These are phyloP conservation scores for Pogonomyrmex barbatus DNA, from an alignment of 1,140 invertebrate species.

Conservation along the genomic window DNA sequence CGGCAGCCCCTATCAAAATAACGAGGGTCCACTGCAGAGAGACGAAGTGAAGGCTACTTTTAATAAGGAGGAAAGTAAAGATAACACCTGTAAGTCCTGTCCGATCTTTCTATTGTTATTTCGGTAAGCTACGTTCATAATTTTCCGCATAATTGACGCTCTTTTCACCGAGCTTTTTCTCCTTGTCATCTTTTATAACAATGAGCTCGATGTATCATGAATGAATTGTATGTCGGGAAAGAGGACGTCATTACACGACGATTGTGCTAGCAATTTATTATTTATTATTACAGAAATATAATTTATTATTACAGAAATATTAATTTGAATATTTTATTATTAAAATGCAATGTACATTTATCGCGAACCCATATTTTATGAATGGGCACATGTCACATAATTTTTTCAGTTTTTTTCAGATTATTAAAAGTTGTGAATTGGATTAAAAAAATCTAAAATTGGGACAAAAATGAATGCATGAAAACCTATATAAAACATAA, in stretches of 20 bases:
- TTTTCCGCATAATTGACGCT: constrained; percentile 70
- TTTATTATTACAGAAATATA: too few relatives aligned
- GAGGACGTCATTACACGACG: constrained; percentile 9
- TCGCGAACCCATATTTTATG: neutral
- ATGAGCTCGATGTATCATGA: constrained; percentile 40
- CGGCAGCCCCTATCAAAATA: constrained; percentile 84
- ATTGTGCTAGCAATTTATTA: constrained; percentile 7
- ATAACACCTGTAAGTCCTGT: constrained; percentile 82
- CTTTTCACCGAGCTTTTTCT: constrained; percentile 47
- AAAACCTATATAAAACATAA: neutral
- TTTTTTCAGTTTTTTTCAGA: neutral
- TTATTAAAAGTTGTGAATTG: neutral
- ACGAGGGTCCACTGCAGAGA: constrained; percentile 89
- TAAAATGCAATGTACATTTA: neutral
- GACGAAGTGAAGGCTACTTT: constrained; percentile 89
- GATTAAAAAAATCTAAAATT: neutral
- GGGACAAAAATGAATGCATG: neutral
- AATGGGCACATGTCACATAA: neutral
- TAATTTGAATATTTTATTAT: constrained; percentile 1
- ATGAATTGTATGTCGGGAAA: neutral
- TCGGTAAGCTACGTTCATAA: constrained; percentile 61
- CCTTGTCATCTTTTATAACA: constrained; percentile 20
- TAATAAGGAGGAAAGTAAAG: constrained; percentile 85
- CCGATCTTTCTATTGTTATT: constrained; percentile 68
- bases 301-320: neutral